Evolutionary conservation across 2,888 invertebrate species (phyloP).

Genomic region (Syrphus vitripennis): DNA sequence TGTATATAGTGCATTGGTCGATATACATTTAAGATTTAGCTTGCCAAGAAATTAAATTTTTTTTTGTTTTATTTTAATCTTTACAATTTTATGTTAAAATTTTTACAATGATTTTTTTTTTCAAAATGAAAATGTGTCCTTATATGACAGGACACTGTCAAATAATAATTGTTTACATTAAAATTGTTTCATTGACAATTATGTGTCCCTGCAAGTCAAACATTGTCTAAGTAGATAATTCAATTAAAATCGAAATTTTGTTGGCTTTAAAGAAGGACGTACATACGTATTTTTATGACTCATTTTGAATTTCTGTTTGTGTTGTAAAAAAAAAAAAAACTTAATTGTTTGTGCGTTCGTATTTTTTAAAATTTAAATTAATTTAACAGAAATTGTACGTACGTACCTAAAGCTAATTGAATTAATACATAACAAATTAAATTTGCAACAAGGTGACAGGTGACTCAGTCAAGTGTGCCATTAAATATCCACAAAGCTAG

Average conservation of each 20-base stretch:
- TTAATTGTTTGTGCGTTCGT: neutral
- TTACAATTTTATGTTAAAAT: neutral
- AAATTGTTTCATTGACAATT: slow-evolving; percentile 1
- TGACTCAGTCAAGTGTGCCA: slow-evolving; percentile 25
- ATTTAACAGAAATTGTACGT: neutral
- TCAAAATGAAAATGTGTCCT: slow-evolving; percentile 8
- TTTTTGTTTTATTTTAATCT: neutral
- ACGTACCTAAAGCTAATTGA: no score
- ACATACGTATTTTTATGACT: neutral
- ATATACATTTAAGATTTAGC: neutral
- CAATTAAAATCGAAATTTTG: neutral
- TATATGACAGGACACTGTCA: slow-evolving; percentile 6
- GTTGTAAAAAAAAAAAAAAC: no score
- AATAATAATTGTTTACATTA: slow-evolving; percentile 13
- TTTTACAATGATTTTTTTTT: neutral
- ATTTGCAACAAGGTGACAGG: slow-evolving; percentile 23
- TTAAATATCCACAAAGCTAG: slow-evolving; percentile 8
- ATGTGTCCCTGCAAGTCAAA: neutral
- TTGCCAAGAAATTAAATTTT: neutral
- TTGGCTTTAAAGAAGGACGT: neutral
- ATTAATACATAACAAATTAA: slow-evolving; percentile 1
- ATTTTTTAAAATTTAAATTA: neutral
- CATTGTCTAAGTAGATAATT: neutral
- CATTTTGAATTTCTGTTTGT: neutral
- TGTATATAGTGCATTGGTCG: neutral